Evolutionary conservation across 2,888 invertebrate genomes (phyloP).

Genomic region (Tineola bisselliella): DNA sequence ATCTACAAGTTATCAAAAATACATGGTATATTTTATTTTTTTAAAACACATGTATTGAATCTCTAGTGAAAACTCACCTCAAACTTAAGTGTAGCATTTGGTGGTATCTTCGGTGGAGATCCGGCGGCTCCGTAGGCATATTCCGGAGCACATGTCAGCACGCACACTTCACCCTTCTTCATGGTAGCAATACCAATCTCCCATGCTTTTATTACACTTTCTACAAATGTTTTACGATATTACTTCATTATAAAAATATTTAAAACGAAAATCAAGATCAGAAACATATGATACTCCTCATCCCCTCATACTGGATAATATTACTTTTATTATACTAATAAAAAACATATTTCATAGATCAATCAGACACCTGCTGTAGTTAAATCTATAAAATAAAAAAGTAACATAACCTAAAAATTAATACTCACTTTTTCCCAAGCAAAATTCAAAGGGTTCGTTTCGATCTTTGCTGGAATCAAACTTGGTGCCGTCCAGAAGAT

Average conservation of each 20-base stretch:
- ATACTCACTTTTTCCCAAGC: constrained; percentile 80
- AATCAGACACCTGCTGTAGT: no score
- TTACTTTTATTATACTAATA: background rate
- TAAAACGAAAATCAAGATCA: no score
- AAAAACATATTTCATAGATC: no score
- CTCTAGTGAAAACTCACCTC: constrained; percentile 77
- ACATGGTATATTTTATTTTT: no score
- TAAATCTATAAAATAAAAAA: no score
- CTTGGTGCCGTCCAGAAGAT: constrained; percentile 84
- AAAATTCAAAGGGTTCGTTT: constrained; percentile 86
- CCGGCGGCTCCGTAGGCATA: constrained; percentile 91
- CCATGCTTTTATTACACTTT: constrained; percentile 91
- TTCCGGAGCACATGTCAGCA: constrained; percentile 84
- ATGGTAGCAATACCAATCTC: constrained; percentile 94
- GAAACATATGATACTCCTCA: no score
- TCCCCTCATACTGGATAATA: no score
- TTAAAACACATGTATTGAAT: no score
- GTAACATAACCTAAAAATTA: constrained; percentile 10
- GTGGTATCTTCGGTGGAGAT: constrained; percentile 88
- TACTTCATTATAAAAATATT: no score
- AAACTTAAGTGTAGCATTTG: constrained; percentile 87
- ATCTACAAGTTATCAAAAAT: constrained; percentile 75
- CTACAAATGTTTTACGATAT: no score
- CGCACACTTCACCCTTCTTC: constrained; percentile 88
- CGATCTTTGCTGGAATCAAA: constrained; percentile 93